These are phyloP conservation scores for Anolis sagrei DNA, from an alignment of 2,113 vertebrate species.

Conservation along the genomic window DNA sequence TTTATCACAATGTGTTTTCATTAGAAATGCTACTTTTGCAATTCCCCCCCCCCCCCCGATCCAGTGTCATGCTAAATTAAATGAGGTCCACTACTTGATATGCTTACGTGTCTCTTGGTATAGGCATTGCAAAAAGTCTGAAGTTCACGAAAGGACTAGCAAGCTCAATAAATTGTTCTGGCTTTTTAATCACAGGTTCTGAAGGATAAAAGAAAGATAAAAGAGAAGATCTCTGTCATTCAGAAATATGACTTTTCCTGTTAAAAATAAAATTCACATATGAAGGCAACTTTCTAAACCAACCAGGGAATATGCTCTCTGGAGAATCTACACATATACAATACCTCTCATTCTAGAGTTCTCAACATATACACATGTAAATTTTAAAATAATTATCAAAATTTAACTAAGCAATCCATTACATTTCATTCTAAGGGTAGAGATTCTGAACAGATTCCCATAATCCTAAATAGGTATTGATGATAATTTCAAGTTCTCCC, in stretches of 20 bases:
- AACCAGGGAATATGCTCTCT: neutral
- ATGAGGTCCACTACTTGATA: neutral
- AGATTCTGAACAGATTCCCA: neutral
- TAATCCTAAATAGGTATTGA: neutral
- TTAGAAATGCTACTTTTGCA: neutral
- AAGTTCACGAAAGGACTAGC: constrained; percentile 79
- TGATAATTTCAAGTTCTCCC: neutral
- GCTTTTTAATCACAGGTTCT: constrained; percentile 69
- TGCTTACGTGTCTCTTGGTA: constrained; percentile 76
- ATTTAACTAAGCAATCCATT: neutral
- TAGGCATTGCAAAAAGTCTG: constrained; percentile 60
- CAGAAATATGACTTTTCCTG: neutral
- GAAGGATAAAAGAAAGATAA: constrained; percentile 21
- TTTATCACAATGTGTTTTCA: neutral
- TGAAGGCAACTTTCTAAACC: constrained; percentile 1
- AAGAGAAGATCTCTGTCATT: neutral
- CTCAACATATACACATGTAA: neutral
- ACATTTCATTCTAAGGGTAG: too few relatives aligned
- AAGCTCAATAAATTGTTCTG: constrained; percentile 79
- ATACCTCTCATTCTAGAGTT: neutral
- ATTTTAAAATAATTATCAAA: neutral
- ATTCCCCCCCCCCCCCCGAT: too few relatives aligned
- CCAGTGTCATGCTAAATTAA: neutral
- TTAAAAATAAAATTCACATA: neutral
- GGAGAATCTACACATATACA: neutral